Base-by-base conservation (phyloP, 2,797 vertebrate genomes). In the Enteromius fasciolatus region DNA sequence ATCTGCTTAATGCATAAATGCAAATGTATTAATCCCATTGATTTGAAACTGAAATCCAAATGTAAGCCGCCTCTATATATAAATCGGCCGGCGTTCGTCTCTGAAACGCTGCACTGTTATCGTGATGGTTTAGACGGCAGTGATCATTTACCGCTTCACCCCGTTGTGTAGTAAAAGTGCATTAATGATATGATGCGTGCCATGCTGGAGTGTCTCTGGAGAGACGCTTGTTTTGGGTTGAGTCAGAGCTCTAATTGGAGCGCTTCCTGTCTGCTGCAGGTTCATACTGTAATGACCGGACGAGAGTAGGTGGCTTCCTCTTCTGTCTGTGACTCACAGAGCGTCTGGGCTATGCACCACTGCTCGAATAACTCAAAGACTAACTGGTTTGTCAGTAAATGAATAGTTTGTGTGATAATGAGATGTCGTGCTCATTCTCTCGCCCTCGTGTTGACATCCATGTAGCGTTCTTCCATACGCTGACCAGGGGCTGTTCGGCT, bases 291-390 rank as follows among this genome's bases (percentile, higher is more conserved):
- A 67, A 78, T 67, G 76, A 52, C 46, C 76, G 44, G 8, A 7
- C 9, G 33, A 18, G 77, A 28, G 66, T 57, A 31, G 78, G 78
- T 80, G 66, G 50, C n/a, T 80, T 80, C 33, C 48, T 69, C 77
- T 79, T 80, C 52, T 69, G 46, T 18, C 66, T 15, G 36, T 80
- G 78, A 80, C 67, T 80, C 78, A 70, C 28, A 33, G n/a, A 61
- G 44, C 20, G 28, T 74, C 31, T 46, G 68, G 23, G n/a, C 46
- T 14, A 44, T 14, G 36, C 23, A 0, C 44, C 14, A 7, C 41
- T 33, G 70, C 18, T 36, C 52, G 2, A 11, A 54, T 36, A 54
- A 15, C 33, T 74, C 31, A 74, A 74, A 54, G 72, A 12, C 12
- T 14, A 4, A n/a, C 50, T 41, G 10, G 52, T 75, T 57, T 41